These are phyloP conservation scores for Syrrhaptes paradoxus DNA, from an alignment of 2,113 vertebrate species.

Conservation along the genomic window DNA sequence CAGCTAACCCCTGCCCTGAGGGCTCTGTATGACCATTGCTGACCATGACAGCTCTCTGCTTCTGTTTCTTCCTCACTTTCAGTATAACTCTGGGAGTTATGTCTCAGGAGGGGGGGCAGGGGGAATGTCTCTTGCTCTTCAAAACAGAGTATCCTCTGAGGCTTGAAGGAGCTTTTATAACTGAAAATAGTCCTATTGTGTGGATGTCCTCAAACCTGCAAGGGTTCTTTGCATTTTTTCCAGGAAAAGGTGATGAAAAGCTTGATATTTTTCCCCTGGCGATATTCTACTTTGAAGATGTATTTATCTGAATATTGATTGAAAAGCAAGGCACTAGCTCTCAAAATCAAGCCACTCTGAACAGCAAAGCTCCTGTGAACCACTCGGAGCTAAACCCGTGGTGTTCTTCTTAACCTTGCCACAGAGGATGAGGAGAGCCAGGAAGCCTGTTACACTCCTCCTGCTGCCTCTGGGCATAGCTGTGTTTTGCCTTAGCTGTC, in stretches of 20 bases:
- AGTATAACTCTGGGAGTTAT: background rate
- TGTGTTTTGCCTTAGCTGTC: background rate
- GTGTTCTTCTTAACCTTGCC: slow-evolving; percentile 12
- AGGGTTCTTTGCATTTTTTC: background rate
- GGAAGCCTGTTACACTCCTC: background rate
- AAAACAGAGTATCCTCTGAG: background rate
- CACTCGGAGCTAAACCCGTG: background rate
- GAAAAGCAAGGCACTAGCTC: background rate
- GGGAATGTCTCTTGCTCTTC: background rate
- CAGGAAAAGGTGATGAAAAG: slow-evolving; percentile 1
- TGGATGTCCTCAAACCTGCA: background rate
- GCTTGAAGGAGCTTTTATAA: background rate
- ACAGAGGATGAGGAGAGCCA: background rate
- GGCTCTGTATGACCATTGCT: background rate
- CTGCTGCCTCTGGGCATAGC: background rate
- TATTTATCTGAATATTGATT: slow-evolving; percentile 31
- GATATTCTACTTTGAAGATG: slow-evolving; percentile 5
- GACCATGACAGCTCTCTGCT: background rate
- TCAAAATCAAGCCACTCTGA: background rate
- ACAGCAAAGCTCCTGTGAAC: background rate
- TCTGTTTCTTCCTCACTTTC: background rate
- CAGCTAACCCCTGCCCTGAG: background rate
- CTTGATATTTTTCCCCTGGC: background rate
- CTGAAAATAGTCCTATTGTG: background rate
- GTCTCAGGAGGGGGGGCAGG: background rate